Percentiles rank a stretch among this genome's conserved stretches.
These are phyloP conservation scores for Oxygymnocypris stewartii DNA, from an alignment of 2,113 vertebrate species.

Conservation along the genomic window DNA sequence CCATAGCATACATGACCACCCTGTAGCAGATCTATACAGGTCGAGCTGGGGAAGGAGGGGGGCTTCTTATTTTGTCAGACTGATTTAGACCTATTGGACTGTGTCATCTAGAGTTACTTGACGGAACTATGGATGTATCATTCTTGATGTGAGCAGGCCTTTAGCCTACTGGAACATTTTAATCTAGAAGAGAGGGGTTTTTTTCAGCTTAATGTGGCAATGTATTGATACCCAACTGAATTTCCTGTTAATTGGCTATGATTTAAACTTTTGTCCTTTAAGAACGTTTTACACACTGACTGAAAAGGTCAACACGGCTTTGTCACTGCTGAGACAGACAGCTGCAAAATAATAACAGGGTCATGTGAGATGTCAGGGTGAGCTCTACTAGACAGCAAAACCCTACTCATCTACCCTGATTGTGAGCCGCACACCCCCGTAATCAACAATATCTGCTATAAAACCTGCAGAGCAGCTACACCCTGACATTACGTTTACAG, in stretches of 20 bases:
- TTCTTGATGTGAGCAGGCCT: too few relatives aligned
- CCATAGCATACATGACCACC: too few relatives aligned
- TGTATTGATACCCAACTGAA: neutral
- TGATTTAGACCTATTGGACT: too few relatives aligned
- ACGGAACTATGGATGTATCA: too few relatives aligned
- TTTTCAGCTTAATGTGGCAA: too few relatives aligned
- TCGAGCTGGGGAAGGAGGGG: too few relatives aligned
- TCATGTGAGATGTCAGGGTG: neutral
- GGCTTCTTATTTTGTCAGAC: too few relatives aligned
- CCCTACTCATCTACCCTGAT: neutral
- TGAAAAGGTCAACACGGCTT: neutral
- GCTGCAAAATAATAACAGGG: constrained; percentile 1
- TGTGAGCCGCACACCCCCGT: neutral
- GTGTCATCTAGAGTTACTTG: too few relatives aligned
- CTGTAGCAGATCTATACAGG: too few relatives aligned
- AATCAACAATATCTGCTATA: constrained; percentile 15
- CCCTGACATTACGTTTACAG: constrained; percentile 4
- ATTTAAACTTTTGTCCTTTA: neutral
- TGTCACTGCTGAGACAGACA: constrained; percentile 3
- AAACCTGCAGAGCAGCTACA: neutral
- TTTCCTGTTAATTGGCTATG: neutral
- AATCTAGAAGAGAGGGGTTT: too few relatives aligned
- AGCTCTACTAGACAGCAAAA: neutral
- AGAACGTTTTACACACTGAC: neutral
- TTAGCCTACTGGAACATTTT: too few relatives aligned